Evolutionary conservation across 1,140 invertebrate species (phyloP).

Genomic region (Uloborus diversus): DNA sequence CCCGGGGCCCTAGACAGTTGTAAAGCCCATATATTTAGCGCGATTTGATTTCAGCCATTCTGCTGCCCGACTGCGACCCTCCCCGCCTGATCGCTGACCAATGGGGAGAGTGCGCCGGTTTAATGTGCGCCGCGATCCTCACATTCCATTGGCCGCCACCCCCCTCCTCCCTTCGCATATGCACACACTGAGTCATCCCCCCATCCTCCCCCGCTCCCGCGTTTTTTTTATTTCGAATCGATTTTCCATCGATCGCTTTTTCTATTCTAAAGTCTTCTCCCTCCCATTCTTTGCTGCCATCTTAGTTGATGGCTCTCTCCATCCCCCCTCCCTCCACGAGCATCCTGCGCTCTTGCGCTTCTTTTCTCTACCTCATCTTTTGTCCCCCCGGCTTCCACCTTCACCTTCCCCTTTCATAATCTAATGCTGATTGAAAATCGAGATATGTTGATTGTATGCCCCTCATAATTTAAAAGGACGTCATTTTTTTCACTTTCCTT

Average conservation of each 20-base stretch:
- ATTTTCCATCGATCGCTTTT: constrained; percentile 50
- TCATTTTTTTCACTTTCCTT: not conserved
- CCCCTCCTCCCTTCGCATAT: constrained; percentile 19
- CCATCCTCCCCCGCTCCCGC: not conserved
- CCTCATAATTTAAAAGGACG: constrained; percentile 24
- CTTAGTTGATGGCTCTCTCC: constrained; percentile 55
- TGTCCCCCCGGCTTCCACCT: not conserved
- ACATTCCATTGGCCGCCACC: constrained; percentile 40
- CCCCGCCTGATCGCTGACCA: constrained; percentile 13
- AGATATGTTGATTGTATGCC: constrained; percentile 54
- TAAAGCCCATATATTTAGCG: constrained; percentile 54
- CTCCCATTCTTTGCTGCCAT: constrained; percentile 22
- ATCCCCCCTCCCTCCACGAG: constrained; percentile 19
- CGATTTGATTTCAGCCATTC: constrained; percentile 56
- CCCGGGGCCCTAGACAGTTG: constrained; percentile 38
- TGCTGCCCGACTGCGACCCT: constrained; percentile 21
- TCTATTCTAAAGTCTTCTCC: constrained; percentile 49
- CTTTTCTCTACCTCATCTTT: constrained; percentile 9
- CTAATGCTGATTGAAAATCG: constrained; percentile 48
- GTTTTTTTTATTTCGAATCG: constrained; percentile 48
- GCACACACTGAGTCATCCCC: constrained; percentile 42
- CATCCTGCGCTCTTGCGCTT: constrained; percentile 50
- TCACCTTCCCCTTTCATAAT: not conserved
- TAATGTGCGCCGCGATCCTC: constrained; percentile 21
- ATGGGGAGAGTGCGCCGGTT: constrained; percentile 19